Evolutionary conservation across 2,888 invertebrate genomes (phyloP).

Genomic region (Amaurobius ferox): DNA sequence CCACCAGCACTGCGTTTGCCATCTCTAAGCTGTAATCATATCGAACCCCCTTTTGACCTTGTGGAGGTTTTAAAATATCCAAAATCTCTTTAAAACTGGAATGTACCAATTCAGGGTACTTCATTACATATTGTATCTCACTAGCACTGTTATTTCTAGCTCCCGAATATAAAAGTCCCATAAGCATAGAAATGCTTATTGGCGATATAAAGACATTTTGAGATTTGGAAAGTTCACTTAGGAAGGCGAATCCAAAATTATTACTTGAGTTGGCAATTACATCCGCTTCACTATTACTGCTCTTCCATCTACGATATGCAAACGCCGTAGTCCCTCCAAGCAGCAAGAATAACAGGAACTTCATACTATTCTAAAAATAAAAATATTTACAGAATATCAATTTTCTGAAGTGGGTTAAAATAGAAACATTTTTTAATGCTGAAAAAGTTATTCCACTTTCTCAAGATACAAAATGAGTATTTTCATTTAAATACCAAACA

Average conservation of each 20-base stretch:
- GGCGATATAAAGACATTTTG: constrained; percentile 71
- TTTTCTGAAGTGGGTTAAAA: too few relatives aligned
- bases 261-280: constrained; percentile 24
- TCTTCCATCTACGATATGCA: too few relatives aligned
- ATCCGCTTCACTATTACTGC: not conserved
- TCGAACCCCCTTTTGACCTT: constrained; percentile 8
- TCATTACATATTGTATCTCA: constrained; percentile 50
- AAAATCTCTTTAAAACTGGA: constrained; percentile 41
- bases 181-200: constrained; percentile 62
- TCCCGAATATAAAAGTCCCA: constrained; percentile 68
- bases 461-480: too few relatives aligned
- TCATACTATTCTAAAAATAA: not conserved
- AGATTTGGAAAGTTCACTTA: constrained; percentile 15
- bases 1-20: constrained; percentile 86
- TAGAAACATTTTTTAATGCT: too few relatives aligned
- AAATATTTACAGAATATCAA: too few relatives aligned
- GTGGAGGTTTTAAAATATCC: constrained; percentile 33
- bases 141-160: constrained; percentile 47
- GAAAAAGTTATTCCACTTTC: too few relatives aligned
- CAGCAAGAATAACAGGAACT: not conserved
- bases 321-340: too few relatives aligned
- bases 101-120: constrained; percentile 31
- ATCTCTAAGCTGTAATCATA: constrained; percentile 75
- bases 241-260: constrained; percentile 39
- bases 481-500: too few relatives aligned